Evolutionary conservation across 2,888 invertebrate species (phyloP).

Genomic region (Acleris cristana): DNA sequence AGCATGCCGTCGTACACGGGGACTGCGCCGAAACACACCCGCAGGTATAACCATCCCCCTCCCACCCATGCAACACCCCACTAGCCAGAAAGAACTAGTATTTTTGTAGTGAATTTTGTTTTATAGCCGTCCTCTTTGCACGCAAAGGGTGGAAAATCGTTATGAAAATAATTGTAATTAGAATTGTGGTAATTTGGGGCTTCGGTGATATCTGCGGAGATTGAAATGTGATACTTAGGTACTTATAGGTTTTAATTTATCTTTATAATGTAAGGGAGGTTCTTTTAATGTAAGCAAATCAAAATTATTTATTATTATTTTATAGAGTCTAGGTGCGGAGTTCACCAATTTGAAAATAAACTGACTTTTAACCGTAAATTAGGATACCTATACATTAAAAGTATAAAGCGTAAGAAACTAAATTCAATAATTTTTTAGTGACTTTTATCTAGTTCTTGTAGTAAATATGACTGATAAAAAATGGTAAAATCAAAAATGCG

Average conservation of each 20-base stretch:
- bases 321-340: too few species aligned
- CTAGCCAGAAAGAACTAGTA: slow-evolving; percentile 1
- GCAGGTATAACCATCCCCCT: slow-evolving; percentile 72
- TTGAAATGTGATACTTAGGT: slow-evolving; percentile 21
- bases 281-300: too few species aligned
- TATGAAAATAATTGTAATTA: slow-evolving; percentile 38
- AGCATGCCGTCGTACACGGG: slow-evolving; percentile 94
- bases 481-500: too few species aligned
- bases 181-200: slow-evolving; percentile 24
- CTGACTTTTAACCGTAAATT: too few species aligned
- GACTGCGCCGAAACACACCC: slow-evolving; percentile 83
- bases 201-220: slow-evolving; percentile 24
- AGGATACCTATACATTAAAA: too few species aligned
- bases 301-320: too few species aligned
- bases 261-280: too few species aligned
- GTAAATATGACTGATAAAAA: too few species aligned
- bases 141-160: slow-evolving; percentile 33
- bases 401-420: too few species aligned
- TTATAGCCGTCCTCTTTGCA: slow-evolving; percentile 18
- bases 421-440: too few species aligned
- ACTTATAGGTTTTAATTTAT: slow-evolving; percentile 25
- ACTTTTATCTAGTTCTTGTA: too few species aligned
- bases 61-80: slow-evolving; percentile 38
- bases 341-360: too few species aligned
- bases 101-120: not conserved